Evolutionary conservation across 2,797 vertebrate genomes (phyloP).

Genomic region (Neosilurus hyrtlii): DNA sequence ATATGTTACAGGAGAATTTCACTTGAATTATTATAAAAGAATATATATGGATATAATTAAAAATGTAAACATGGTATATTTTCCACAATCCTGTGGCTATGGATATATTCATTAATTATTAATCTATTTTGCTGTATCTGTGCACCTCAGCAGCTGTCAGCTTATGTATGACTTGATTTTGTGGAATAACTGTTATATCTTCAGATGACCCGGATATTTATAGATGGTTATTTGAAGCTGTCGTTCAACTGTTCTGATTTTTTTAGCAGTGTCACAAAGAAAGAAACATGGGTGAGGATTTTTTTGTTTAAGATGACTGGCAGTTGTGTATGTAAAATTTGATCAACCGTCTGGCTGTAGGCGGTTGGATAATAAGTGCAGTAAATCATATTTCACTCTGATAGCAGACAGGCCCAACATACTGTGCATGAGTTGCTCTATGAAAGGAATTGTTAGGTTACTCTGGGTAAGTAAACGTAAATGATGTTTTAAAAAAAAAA

Average conservation of each 20-base stretch:
- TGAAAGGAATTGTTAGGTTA: neutral
- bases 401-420: neutral
- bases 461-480: neutral
- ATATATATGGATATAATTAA: too few relatives aligned
- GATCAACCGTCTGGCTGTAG: conserved; percentile 1
- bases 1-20: too few relatives aligned
- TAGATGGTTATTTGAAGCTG: neutral
- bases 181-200: neutral
- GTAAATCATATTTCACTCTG: neutral
- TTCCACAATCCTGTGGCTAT: too few relatives aligned
- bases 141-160: too few relatives aligned
- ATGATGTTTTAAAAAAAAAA: conserved; percentile 1
- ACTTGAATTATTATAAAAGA: too few relatives aligned
- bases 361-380: conserved; percentile 5
- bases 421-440: neutral
- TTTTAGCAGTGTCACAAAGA: neutral
- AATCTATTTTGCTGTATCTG: too few relatives aligned
- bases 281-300: neutral
- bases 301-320: neutral
- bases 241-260: neutral
- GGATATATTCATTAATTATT: too few relatives aligned
- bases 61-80: too few relatives aligned
- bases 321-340: conserved; percentile 1
- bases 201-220: conserved; percentile 5
- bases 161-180: too few relatives aligned